Conservation (phyloP, 2,797 vertebrate species). For the Enteromius treurensis region DNA sequence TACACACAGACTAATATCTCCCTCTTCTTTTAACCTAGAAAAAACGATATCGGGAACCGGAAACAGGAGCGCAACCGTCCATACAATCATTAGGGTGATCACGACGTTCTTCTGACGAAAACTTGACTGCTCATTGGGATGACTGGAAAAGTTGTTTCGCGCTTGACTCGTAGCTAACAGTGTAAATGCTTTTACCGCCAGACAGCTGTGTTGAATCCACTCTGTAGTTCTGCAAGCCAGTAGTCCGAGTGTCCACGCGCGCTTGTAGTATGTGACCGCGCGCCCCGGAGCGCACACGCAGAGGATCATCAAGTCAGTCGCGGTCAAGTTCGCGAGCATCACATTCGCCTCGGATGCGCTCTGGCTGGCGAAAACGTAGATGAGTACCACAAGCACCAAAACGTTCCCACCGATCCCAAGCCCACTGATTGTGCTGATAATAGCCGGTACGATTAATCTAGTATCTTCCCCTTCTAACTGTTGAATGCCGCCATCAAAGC, state of each 20-base stretch:
- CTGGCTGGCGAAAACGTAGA: constrained; percentile 70
- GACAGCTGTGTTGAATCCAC: constrained; percentile 82
- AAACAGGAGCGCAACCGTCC: constrained; percentile 72
- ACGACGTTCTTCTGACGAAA: constrained; percentile 66
- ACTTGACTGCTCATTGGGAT: constrained; percentile 50
- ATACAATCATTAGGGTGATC: constrained; percentile 65
- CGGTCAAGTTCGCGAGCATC: constrained; percentile 74
- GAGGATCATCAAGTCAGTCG: constrained; percentile 76
- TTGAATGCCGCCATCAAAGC: constrained; percentile 74
- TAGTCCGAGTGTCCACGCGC: constrained; percentile 76
- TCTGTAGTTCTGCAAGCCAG: constrained; percentile 78
- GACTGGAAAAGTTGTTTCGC: constrained; percentile 65
- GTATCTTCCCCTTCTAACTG: constrained; percentile 70
- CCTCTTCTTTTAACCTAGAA: constrained; percentile 60
- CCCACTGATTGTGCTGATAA: constrained; percentile 74
- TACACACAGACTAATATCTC: constrained; percentile 66
- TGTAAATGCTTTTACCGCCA: constrained; percentile 78
- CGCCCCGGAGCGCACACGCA: constrained; percentile 76
- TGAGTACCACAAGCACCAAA: constrained; percentile 72
- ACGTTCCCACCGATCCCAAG: constrained; percentile 78
- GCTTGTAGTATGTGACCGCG: constrained; percentile 76
- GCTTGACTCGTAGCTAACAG: constrained; percentile 74
- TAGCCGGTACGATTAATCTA: constrained; percentile 69
- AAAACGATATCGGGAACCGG: constrained; percentile 78
- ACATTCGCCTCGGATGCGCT: constrained; percentile 73